Conservation (phyloP, 2,888 invertebrate species). For the Tinea semifulvella region DNA sequence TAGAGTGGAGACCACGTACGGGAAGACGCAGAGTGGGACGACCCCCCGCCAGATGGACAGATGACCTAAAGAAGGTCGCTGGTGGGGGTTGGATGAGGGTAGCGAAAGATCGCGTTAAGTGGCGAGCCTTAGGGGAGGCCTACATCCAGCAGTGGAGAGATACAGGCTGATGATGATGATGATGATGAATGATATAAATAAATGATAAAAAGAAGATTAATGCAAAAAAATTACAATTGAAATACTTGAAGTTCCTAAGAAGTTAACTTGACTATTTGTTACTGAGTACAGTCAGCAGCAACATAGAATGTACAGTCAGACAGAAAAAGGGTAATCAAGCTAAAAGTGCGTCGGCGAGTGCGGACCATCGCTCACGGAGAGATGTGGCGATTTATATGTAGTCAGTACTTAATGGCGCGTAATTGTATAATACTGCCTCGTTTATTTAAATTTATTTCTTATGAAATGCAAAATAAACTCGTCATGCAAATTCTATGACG, state of each 20-base stretch:
- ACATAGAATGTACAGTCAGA: slow-evolving; percentile 9
- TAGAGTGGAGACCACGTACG: too few relatives aligned
- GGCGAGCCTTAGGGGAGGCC: too few relatives aligned
- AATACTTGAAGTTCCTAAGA: slow-evolving; percentile 6
- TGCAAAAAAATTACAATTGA: background rate
- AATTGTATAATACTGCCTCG: slow-evolving; percentile 7
- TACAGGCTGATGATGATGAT: background rate
- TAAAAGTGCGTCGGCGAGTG: slow-evolving; percentile 12
- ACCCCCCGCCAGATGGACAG: too few relatives aligned
- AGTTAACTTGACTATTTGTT: slow-evolving; percentile 1
- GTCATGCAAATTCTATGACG: too few relatives aligned
- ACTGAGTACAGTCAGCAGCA: slow-evolving; percentile 5
- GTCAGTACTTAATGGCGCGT: slow-evolving; percentile 8
- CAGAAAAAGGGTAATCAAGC: slow-evolving; percentile 13
- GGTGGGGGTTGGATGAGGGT: too few relatives aligned
- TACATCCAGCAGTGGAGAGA: too few relatives aligned
- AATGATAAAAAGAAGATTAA: background rate
- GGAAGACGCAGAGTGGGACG: too few relatives aligned
- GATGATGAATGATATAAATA: background rate
- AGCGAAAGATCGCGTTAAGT: too few relatives aligned
- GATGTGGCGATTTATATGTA: slow-evolving; percentile 13
- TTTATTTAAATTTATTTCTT: background rate
- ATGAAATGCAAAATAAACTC: background rate
- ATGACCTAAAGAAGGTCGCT: too few relatives aligned
- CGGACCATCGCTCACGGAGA: slow-evolving; percentile 10